These are phyloP conservation scores for Charaxes varanes DNA, from an alignment of 1,140 invertebrate genomes.

Conservation along the genomic window DNA sequence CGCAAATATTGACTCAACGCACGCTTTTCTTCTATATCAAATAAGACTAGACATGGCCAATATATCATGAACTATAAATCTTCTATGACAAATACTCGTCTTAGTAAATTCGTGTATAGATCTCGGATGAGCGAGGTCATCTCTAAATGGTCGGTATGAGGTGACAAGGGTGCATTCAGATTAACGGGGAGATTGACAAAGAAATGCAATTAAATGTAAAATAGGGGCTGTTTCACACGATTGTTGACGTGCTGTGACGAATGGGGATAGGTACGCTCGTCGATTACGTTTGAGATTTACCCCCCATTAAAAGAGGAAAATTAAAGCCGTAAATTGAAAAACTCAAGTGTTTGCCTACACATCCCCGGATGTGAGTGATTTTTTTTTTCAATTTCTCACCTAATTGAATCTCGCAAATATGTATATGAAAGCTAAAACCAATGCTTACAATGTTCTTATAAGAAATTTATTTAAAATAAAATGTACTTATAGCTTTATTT, in stretches of 20 bases:
- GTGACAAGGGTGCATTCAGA: constrained; percentile 67
- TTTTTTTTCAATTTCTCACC: not conserved
- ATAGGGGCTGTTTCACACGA: constrained; percentile 68
- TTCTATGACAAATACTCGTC: not conserved
- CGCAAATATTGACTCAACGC: constrained; percentile 57
- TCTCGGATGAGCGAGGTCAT: constrained; percentile 2
- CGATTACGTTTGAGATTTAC: constrained; percentile 29
- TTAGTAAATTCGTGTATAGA: not conserved
- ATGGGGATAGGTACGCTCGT: constrained; percentile 45
- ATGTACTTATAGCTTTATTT: too few relatives aligned
- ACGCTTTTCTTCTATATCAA: constrained; percentile 60
- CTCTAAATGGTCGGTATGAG: constrained; percentile 19
- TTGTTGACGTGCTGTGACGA: constrained; percentile 64
- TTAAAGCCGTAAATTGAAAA: constrained; percentile 8
- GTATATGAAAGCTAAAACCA: too few relatives aligned
- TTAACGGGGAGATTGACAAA: constrained; percentile 69
- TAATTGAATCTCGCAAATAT: too few relatives aligned
- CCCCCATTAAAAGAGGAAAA: constrained; percentile 5
- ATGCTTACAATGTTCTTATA: too few relatives aligned
- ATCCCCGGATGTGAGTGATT: not conserved
- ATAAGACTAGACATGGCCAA: constrained; percentile 50
- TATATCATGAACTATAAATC: constrained; percentile 22
- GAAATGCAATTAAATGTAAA: constrained; percentile 74
- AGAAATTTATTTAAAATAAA: too few relatives aligned
- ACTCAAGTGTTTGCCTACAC: not conserved